phyloP scores from a whole-genome alignment of 1,140 invertebrate species.

The Cydia pomonella region DNA sequence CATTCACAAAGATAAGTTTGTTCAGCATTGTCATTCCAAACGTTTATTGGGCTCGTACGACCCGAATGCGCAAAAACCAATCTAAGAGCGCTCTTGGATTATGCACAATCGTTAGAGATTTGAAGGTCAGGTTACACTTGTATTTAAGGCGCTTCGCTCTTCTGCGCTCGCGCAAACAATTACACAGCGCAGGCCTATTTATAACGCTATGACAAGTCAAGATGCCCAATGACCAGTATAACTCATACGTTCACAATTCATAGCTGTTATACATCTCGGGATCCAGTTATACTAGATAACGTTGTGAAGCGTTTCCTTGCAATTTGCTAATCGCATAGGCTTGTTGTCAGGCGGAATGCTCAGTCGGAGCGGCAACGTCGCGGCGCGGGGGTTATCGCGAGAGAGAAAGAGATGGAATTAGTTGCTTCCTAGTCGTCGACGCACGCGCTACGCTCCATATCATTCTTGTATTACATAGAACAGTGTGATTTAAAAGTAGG shows the following conservation, averaged over 20 bases:
- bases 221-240: background rate
- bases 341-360: background rate
- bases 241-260: background rate
- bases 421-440: background rate
- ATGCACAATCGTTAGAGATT: background rate
- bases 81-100: background rate
- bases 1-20: slow-evolving; percentile 2
- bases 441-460: background rate
- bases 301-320: background rate
- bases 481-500: background rate
- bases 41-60: background rate
- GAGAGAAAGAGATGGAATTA: slow-evolving; percentile 4
- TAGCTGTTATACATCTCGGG: background rate
- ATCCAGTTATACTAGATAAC: background rate
- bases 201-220: background rate
- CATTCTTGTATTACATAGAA: background rate
- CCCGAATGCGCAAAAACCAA: background rate
- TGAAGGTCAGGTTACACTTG: background rate
- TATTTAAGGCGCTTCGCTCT: background rate
- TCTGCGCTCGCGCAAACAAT: background rate
- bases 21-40: background rate
- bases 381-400: background rate
- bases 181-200: background rate
- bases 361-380: background rate
- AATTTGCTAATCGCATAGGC: background rate